Evolutionary conservation across 2,888 invertebrate genomes (phyloP).

Genomic region (Busseola fusca): DNA sequence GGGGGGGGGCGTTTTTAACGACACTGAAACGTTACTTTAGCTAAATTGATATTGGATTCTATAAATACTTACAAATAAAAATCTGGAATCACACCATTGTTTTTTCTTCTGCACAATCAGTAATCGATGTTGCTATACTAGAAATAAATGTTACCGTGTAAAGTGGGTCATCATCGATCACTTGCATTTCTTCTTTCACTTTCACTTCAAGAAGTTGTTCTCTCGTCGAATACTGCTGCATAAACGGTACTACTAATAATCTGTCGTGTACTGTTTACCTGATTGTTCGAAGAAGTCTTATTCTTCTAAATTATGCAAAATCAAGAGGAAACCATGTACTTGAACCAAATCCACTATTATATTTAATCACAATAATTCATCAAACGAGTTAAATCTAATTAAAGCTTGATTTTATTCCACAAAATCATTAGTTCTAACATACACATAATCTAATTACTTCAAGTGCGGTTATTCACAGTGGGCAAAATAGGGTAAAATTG

Average conservation of each 20-base stretch:
- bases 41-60: constrained; percentile 85
- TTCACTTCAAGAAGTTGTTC: constrained; percentile 55
- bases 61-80: constrained; percentile 90
- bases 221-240: neutral
- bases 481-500: constrained; percentile 27
- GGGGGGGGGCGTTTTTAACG: constrained; percentile 72
- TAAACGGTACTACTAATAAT: neutral
- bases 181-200: constrained; percentile 66
- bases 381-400: constrained; percentile 36
- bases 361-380: constrained; percentile 1
- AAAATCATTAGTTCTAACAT: constrained; percentile 19
- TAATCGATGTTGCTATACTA: constrained; percentile 81
- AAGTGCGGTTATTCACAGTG: constrained; percentile 33
- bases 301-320: constrained; percentile 1
- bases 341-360: constrained; percentile 7
- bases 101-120: constrained; percentile 88
- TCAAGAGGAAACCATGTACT: neutral
- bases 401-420: constrained; percentile 29
- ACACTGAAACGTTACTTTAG: constrained; percentile 77
- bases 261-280: neutral
- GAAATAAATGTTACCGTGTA: constrained; percentile 72
- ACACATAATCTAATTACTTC: constrained; percentile 46
- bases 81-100: constrained; percentile 90
- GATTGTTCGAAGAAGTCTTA: neutral
- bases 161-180: constrained; percentile 80